Evolutionary conservation across 2,113 vertebrate species (phyloP).

Genomic region (Sarotherodon lohbergeri): DNA sequence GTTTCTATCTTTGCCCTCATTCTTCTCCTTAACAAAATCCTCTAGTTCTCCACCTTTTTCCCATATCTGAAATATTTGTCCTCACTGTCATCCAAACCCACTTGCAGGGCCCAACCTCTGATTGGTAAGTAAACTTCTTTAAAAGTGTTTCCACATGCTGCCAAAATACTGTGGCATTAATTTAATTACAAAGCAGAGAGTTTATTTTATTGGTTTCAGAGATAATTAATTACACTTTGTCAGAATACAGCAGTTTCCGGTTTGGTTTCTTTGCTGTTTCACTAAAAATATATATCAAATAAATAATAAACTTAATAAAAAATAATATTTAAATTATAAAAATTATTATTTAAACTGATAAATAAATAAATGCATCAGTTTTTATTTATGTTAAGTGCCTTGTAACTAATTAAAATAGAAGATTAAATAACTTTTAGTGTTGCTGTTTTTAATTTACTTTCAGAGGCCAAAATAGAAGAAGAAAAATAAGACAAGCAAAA

Average conservation of each 20-base stretch:
- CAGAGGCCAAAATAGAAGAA: not conserved
- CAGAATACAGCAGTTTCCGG: rapidly evolving
- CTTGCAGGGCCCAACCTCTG: not conserved
- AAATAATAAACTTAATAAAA: not conserved
- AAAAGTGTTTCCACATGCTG: not conserved
- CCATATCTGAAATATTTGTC: rapidly evolving
- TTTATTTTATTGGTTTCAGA: not conserved
- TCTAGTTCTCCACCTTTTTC: not conserved
- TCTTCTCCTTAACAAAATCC: not conserved
- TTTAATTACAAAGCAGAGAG: not conserved
- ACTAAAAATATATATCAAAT: not conserved
- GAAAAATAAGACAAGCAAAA: rapidly evolving
- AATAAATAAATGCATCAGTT: rapidly evolving
- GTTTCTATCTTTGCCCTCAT: not conserved
- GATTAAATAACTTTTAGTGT: rapidly evolving
- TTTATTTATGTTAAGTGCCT: rapidly evolving
- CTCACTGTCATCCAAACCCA: not conserved
- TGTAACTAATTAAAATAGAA: not conserved
- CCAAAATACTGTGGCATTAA: not conserved
- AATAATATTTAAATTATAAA: not conserved
- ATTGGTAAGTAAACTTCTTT: not conserved
- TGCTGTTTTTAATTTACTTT: not conserved
- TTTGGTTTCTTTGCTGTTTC: not conserved
- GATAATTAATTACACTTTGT: not conserved
- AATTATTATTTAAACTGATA: not conserved